Percentiles rank a stretch among this genome's conserved stretches.
These are phyloP conservation scores for Saccopteryx leptura DNA, from an alignment of 2,113 vertebrate genomes.

Conservation along the genomic window DNA sequence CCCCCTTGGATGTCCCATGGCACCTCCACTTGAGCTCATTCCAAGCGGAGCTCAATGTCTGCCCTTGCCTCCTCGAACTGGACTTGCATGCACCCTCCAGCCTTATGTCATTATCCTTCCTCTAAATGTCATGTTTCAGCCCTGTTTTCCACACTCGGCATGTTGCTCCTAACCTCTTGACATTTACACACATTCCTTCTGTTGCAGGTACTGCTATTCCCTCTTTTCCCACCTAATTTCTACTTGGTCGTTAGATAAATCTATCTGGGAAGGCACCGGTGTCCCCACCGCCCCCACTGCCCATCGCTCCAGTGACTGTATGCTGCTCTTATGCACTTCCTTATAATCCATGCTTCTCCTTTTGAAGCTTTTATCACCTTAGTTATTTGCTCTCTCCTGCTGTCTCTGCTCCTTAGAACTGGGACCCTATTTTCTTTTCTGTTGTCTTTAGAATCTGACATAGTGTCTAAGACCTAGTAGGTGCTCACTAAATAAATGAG, in stretches of 20 bases:
- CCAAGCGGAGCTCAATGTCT: not conserved
- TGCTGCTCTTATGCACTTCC: not conserved
- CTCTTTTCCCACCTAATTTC: not conserved
- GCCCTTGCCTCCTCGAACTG: not conserved
- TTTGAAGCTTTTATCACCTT: not conserved
- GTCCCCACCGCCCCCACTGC: no score
- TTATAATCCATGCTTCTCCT: not conserved
- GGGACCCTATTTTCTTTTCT: not conserved
- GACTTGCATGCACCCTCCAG: not conserved
- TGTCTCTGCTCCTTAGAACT: not conserved
- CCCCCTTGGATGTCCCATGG: not conserved
- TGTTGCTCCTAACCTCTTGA: not conserved
- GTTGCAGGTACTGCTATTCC: not conserved
- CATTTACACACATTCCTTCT: not conserved
- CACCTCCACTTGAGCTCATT: not conserved
- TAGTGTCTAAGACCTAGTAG: not conserved
- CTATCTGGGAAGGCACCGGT: not conserved
- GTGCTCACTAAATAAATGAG: constrained; percentile 12
- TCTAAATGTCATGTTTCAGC: not conserved
- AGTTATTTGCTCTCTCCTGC: not conserved
- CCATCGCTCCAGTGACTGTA: not conserved
- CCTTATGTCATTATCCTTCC: not conserved
- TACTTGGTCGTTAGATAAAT: not conserved
- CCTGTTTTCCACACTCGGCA: constrained; percentile 2
- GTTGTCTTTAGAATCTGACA: not conserved